Conservation (phyloP, 2,888 invertebrate species). For the Pachycephus smyrnensis region DNA sequence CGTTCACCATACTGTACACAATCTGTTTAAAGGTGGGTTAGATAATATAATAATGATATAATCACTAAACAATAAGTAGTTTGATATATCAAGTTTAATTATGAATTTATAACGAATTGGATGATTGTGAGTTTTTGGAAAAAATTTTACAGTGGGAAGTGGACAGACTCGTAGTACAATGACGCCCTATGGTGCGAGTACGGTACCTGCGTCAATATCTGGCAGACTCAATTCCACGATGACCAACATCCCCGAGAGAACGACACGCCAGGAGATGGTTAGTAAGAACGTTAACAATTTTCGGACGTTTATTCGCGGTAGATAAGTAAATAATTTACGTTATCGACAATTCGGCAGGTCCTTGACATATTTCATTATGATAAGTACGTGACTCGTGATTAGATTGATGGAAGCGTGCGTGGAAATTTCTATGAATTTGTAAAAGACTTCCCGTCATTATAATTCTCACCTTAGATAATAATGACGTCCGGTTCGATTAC, state of each 20-base stretch:
- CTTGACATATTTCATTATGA: no score
- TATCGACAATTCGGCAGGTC: background rate
- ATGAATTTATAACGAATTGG: background rate
- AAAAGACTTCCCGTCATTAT: background rate
- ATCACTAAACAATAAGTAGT: background rate
- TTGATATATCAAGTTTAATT: background rate
- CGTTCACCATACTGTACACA: conserved; percentile 36
- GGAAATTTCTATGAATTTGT: background rate
- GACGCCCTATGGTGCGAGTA: conserved; percentile 33
- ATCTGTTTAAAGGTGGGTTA: conserved; percentile 39
- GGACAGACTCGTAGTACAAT: conserved; percentile 56
- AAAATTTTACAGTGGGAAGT: conserved; percentile 53
- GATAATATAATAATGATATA: background rate
- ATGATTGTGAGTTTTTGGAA: background rate
- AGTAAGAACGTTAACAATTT: conserved; percentile 16
- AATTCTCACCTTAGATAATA: background rate
- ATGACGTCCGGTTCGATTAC: background rate
- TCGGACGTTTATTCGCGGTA: accelerated
- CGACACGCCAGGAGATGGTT: conserved; percentile 36
- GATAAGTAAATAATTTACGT: background rate
- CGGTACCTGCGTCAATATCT: background rate
- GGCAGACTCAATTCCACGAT: conserved; percentile 1
- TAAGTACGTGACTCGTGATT: no score
- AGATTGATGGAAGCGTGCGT: background rate
- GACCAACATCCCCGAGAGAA: conserved; percentile 24